These are phyloP conservation scores for Heterodera schachtii DNA, from an alignment of 1,140 invertebrate genomes.

Conservation along the genomic window DNA sequence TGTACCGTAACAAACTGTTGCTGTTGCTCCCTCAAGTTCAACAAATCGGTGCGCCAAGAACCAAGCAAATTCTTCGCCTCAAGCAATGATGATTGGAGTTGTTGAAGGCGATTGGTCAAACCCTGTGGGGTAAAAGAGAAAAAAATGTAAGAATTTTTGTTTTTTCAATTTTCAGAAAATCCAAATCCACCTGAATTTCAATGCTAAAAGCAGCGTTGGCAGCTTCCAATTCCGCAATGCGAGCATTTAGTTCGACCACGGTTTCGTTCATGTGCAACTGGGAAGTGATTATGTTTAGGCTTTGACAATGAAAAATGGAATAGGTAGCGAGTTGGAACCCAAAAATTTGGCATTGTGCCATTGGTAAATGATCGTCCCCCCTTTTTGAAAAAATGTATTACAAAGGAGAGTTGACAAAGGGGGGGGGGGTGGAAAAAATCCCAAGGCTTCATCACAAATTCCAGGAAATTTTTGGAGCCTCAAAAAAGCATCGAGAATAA, in stretches of 20 bases:
- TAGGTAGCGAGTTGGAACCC: no score
- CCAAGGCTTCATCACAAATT: background rate
- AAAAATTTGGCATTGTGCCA: no score
- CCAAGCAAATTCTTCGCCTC: background rate
- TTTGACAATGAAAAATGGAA: no score
- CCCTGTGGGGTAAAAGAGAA: background rate
- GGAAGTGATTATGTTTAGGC: background rate
- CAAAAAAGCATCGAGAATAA: conserved; percentile 5
- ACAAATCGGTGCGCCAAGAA: background rate
- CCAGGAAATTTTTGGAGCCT: conserved; percentile 1
- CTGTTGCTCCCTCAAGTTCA: background rate
- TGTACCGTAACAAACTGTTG: background rate
- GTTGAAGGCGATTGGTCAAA: background rate
- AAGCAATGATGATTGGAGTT: background rate
- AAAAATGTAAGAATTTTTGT: background rate
- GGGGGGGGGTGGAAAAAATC: background rate
- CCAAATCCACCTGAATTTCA: background rate
- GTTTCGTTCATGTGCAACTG: background rate
- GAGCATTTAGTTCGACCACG: background rate
- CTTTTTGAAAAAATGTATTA: no score
- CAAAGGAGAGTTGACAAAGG: no score
- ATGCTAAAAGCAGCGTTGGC: background rate
- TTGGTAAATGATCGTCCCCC: no score
- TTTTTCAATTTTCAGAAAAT: no score
- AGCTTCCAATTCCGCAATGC: background rate